These are phyloP conservation scores for Dorcus hopei DNA, from an alignment of 2,888 invertebrate species.

Conservation along the genomic window DNA sequence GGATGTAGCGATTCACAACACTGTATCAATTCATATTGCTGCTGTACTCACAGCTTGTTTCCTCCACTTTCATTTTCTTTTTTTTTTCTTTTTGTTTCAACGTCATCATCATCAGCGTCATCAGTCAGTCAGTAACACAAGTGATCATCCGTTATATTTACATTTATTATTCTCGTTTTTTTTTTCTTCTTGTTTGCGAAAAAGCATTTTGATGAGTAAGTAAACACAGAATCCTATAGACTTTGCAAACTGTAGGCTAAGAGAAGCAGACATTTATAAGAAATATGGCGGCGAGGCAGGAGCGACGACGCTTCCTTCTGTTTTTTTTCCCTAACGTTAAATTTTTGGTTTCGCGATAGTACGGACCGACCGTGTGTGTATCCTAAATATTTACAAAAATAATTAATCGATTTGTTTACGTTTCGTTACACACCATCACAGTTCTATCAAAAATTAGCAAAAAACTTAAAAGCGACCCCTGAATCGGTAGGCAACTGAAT, in stretches of 20 bases:
- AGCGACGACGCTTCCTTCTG: slow-evolving; percentile 8
- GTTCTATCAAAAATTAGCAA: too few relatives aligned
- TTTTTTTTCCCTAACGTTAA: background rate
- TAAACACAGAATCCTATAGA: slow-evolving; percentile 36
- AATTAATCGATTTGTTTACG: too few relatives aligned
- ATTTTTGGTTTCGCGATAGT: slow-evolving; percentile 3
- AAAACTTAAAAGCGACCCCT: too few relatives aligned
- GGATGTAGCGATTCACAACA: slow-evolving; percentile 40
- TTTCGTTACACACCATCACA: background rate
- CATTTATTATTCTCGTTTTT: slow-evolving; percentile 31
- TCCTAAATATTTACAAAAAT: too few relatives aligned
- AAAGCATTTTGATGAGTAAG: slow-evolving; percentile 31
- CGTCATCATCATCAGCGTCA: too few relatives aligned
- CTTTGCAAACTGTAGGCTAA: slow-evolving; percentile 42
- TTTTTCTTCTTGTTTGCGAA: slow-evolving; percentile 31
- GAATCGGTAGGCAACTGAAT: too few relatives aligned
- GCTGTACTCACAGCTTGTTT: slow-evolving; percentile 29
- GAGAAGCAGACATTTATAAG: slow-evolving; percentile 46
- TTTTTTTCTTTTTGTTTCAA: background rate
- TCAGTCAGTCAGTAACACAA: slow-evolving; percentile 35
- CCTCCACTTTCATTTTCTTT: slow-evolving; percentile 14
- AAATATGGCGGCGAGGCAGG: slow-evolving; percentile 27
- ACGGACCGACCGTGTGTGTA: too few relatives aligned
- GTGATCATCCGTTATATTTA: slow-evolving; percentile 32
- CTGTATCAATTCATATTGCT: slow-evolving; percentile 51